A percentile compares a stretch with the other conserved stretches of the same genome.
Evolutionary conservation across 2,888 invertebrate genomes (phyloP).

Genomic region (Latrodectus elegans): DNA sequence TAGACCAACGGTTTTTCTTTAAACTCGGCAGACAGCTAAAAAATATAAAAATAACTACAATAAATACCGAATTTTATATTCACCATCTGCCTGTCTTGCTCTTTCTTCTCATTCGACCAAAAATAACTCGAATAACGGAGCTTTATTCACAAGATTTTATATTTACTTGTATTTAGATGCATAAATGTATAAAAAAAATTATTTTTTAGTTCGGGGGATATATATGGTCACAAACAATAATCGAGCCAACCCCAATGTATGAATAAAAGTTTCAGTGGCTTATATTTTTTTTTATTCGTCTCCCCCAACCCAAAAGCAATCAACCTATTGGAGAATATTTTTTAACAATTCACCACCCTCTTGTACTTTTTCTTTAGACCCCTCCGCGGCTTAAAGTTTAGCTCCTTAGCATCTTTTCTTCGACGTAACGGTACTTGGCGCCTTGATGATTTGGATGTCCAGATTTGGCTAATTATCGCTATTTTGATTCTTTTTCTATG

Average conservation of each 20-base stretch:
- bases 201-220: background rate
- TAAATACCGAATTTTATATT: constrained; percentile 46
- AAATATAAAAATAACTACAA: constrained; percentile 43
- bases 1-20: background rate
- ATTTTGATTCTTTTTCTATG: background rate
- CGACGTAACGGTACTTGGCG: constrained; percentile 54
- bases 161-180: constrained; percentile 59
- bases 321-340: background rate
- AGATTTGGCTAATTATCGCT: constrained; percentile 35
- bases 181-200: constrained; percentile 35
- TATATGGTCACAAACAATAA: constrained; percentile 33
- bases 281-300: constrained; percentile 39
- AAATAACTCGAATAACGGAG: constrained; percentile 39
- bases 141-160: constrained; percentile 42
- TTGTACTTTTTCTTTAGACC: background rate
- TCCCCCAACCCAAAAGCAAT: background rate
- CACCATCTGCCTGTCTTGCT: constrained; percentile 61
- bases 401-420: constrained; percentile 13
- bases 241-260: background rate
- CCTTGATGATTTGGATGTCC: background rate
- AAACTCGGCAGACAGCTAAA: background rate
- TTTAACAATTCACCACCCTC: background rate
- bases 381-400: background rate
- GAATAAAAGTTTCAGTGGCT: constrained; percentile 41
- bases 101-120: background rate